Conservation (phyloP, 2,888 invertebrate genomes). For the Escarpia spicata region DNA sequence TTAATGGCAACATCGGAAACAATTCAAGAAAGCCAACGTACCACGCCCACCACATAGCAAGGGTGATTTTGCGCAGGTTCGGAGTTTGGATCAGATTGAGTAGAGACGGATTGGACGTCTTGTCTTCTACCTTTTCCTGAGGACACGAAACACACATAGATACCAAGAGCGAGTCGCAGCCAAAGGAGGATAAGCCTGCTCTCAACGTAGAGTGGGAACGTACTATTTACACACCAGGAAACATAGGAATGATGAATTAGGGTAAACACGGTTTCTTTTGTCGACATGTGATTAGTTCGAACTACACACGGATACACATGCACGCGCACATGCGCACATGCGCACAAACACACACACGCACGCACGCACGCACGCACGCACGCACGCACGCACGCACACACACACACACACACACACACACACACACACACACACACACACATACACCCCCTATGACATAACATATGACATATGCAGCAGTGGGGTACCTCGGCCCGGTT, state of each 20-base stretch:
- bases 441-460: background rate
- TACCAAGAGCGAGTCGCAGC: too few relatives aligned
- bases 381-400: background rate
- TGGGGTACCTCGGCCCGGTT: slow-evolving; percentile 21
- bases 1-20: background rate
- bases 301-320: background rate
- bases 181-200: too few relatives aligned
- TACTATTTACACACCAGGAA: too few relatives aligned
- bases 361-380: background rate
- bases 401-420: background rate
- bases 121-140: background rate
- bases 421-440: background rate
- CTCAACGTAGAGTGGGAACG: too few relatives aligned
- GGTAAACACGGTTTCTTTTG: too few relatives aligned
- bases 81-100: slow-evolving; percentile 22
- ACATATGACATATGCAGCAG: too few relatives aligned
- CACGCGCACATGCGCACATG: background rate
- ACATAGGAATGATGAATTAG: too few relatives aligned
- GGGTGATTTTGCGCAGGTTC: slow-evolving; percentile 25
- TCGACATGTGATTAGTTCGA: too few relatives aligned
- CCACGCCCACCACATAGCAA: slow-evolving; percentile 32
- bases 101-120: background rate
- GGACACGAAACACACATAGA: too few relatives aligned
- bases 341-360: background rate
- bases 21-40: background rate